Evolutionary conservation across 92 coral and sea anemone species (phyloP), one percentile per base, ranked within the genome.

Genomic region (Bergia sp.): DNA sequence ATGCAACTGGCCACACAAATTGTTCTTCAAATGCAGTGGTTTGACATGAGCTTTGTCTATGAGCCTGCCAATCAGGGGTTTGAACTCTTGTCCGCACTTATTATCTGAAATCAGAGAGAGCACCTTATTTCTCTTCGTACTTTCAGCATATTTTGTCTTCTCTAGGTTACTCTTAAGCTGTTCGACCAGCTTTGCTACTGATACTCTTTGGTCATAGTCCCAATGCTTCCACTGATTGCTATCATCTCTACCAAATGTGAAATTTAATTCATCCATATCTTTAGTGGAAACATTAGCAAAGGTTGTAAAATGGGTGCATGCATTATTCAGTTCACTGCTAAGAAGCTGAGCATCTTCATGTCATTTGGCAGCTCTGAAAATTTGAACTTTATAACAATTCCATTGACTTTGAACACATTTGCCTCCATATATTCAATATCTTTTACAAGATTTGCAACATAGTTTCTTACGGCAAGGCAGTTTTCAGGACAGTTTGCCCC

Each of bases 11-110:
- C 61, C 88, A 88, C 94, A 90, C 21, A 92, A 93, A 86, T 94
- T 94, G 75, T 94, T 94, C 40, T 90, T 92, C 66, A 90, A 44
- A 77, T 90, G 94, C 20, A 92, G 80, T 12, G 96, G 94, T 23
- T 94, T 94, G 21, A 90, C 96, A 92, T 92, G 93, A 82, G 82
- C 89, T 66, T 67, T 76, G 78, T 92, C 90, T 5, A 94, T 86
- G 2, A 88, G 55, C 74, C 85, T 73, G 15, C 94, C 92, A 38
- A 94, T 44, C 1, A 53, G 73, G 7, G 94, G 94, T 0, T 74
- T 39, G 77, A 90, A 92, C 74, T 92, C 95, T 80, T 92, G 94
- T 64, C 89, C 76, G 86, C 92, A 66, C 81, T 6, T 11, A 93
- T 92, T 47, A 4, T 47, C 5, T 4, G 53, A 4, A 47, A 47